Percentiles rank a stretch among this genome's conserved stretches.
phyloP scores from a whole-genome alignment of 64 coral and sea anemone genomes.

The Hydrozoanthus tunicans region DNA sequence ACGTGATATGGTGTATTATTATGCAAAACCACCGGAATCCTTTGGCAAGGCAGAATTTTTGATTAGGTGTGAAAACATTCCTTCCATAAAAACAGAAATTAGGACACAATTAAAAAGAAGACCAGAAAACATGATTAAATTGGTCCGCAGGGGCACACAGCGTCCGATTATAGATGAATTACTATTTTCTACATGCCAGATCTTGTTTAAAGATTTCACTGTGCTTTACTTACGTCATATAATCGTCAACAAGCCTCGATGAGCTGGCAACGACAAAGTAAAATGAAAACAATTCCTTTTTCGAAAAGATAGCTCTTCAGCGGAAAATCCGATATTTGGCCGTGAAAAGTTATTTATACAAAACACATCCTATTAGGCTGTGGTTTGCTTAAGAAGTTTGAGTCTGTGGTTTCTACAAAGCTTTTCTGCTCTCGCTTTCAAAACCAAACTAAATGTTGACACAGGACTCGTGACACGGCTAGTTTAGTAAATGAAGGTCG shows the following conservation, averaged over 20 bases:
- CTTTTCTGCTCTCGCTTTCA: neutral
- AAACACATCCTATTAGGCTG: neutral
- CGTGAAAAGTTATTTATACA: conserved; percentile 16
- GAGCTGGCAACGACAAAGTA: neutral
- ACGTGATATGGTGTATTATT: conserved; percentile 98
- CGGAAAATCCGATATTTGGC: conserved; percentile 9
- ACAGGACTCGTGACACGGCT: conserved; percentile 39
- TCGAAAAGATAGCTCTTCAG: conserved; percentile 43
- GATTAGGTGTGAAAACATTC: conserved; percentile 82
- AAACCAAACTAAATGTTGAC: conserved; percentile 52
- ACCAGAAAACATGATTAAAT: conserved; percentile 33
- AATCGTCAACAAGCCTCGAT: conserved; percentile 26
- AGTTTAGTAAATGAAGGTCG: conserved; percentile 24
- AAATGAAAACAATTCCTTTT: conserved; percentile 49
- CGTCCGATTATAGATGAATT: neutral
- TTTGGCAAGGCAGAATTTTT: conserved; percentile 96
- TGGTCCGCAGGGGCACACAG: conserved; percentile 9
- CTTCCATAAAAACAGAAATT: conserved; percentile 46
- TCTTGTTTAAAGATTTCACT: neutral
- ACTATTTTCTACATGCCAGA: neutral
- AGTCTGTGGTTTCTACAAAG: conserved; percentile 9
- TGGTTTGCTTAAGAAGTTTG: neutral
- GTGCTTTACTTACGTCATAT: conserved; percentile 29
- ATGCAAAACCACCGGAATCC: conserved; percentile 99
- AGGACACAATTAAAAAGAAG: conserved; percentile 46